Evolutionary conservation across 2,888 invertebrate species (phyloP), one percentile per base, ranked within the genome.

Genomic region (Mesochorus sp.): DNA sequence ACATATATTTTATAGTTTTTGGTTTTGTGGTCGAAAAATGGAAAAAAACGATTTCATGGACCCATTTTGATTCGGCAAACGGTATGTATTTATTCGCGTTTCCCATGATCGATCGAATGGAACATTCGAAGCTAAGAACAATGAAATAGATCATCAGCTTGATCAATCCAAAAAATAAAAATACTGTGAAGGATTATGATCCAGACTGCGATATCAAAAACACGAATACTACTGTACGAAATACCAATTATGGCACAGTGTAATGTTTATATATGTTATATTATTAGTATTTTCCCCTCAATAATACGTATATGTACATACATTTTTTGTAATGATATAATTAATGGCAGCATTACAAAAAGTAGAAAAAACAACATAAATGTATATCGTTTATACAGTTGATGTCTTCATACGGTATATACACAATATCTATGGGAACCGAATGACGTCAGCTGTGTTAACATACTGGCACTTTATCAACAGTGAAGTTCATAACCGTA

Each of bases 391-490:
- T 49, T 70, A 37, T 37, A 8, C 64, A 71, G 71, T 61, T 64
- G 76, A 71, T 34, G 71, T 76, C 76, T 34, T 59, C 37, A 39
- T 28, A 51, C 59, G 70, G 71, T 76, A 76, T 71, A 76, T 17
- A 44, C 31, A 14, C 26, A 51, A 64, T 53, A 57, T 17, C 12
- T 44, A 66, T 71, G 64, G 76, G 76, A 49, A 76, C 76, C 76
- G 76, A 64, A 14, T 71, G 64, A 59, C 57, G 39, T 71, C 76
- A 71, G 49, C 76, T 64, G 57, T 68, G 26, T 64, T 42, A 57
- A 31, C n/a, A 19, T 21, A 28, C 1, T 10, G n/a, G 6, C 14
- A 8, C 17, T 17, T 34, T 34, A 8, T 55, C 3, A 17, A 6
- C 31, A 53, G 17, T 28, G 31, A 12, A 53, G 3, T 8, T 6